Conservation (phyloP, 2,113 vertebrate genomes). For the Fukomys damarensis region DNA sequence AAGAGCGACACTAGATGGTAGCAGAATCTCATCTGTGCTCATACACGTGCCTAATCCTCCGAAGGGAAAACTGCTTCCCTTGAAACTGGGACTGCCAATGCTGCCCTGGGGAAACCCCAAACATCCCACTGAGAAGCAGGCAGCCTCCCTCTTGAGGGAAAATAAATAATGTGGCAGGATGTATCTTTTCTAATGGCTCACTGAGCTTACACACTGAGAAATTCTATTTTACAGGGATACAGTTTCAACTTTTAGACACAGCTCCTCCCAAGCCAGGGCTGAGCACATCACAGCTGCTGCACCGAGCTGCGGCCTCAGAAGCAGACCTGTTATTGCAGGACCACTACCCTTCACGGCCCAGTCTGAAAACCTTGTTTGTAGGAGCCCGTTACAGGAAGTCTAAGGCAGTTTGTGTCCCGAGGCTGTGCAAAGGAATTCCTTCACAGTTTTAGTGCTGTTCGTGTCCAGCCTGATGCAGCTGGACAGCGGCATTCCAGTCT, state of each 20-base stretch:
- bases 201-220: not conserved
- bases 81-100: not conserved
- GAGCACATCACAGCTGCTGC: not conserved
- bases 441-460: too few relatives aligned
- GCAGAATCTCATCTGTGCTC: constrained; percentile 23
- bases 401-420: not conserved
- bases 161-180: not conserved
- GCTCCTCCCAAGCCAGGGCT: not conserved
- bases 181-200: not conserved
- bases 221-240: not conserved
- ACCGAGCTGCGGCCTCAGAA: not conserved
- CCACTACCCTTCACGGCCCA: not conserved
- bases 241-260: not conserved
- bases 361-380: not conserved
- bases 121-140: not conserved
- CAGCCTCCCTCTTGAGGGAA: not conserved
- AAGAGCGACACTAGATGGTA: constrained; percentile 42
- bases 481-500: accelerated
- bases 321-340: not conserved
- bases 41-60: too few relatives aligned
- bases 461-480: accelerated
- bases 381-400: not conserved
- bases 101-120: not conserved
- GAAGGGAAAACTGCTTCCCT: accelerated
- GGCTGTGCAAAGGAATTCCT: not conserved